Evolutionary conservation across 1,140 invertebrate species (phyloP).

Genomic region (Panagrolaimus sp.): DNA sequence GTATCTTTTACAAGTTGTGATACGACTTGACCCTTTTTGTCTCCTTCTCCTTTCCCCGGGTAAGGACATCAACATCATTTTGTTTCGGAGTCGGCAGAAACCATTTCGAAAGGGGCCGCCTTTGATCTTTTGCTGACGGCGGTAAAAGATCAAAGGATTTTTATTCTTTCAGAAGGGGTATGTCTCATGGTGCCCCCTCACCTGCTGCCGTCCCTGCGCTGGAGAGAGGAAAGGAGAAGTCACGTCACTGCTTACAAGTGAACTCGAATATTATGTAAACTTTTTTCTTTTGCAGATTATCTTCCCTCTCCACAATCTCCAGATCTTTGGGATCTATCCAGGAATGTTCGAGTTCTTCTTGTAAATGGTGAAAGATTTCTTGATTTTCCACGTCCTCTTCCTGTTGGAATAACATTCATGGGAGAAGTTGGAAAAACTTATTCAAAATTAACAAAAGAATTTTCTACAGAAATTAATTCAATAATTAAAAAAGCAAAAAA

Average conservation of each 20-base stretch:
- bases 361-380: slow-evolving; percentile 57
- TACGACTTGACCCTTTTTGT: too few species aligned
- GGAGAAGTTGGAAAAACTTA: slow-evolving; percentile 46
- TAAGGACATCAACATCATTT: too few species aligned
- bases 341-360: slow-evolving; percentile 45
- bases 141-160: too few species aligned
- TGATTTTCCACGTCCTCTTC: slow-evolving; percentile 57
- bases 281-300: background rate
- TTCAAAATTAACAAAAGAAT: background rate
- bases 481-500: slow-evolving; percentile 39
- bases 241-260: too few species aligned
- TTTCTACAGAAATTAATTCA: slow-evolving; percentile 30
- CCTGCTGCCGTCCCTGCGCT: too few species aligned
- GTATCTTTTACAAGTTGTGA: slow-evolving; percentile 16
- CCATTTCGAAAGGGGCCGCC: too few species aligned
- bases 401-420: slow-evolving; percentile 51
- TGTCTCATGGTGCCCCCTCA: too few species aligned
- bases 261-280: background rate
- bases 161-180: too few species aligned
- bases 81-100: too few species aligned
- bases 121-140: too few species aligned
- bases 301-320: slow-evolving; percentile 20
- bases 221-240: too few species aligned
- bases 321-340: slow-evolving; percentile 53
- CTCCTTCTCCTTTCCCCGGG: too few species aligned